Base-by-base conservation (phyloP, 2,797 vertebrate genomes). In the Microcaecilia unicolor region DNA sequence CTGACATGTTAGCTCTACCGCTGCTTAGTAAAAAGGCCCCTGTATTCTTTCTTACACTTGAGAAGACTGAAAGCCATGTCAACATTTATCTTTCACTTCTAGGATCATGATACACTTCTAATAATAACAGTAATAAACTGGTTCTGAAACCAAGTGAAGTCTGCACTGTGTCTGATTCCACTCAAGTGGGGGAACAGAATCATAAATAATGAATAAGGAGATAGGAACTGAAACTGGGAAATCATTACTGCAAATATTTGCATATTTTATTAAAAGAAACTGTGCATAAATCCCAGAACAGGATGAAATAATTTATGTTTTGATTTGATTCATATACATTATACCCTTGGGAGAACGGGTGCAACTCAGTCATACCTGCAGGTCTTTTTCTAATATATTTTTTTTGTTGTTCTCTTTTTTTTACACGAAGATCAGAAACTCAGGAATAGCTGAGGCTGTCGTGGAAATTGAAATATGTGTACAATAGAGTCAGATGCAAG, bases 251-350 rank as follows among this genome's bases (percentile, higher is more conserved):
- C 68, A 74, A 80, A 77, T 84, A 83, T 85, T 85, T 85, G 78
- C 83, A 84, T 85, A 80, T 81, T 84, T 84, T 83, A 85, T 85
- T 84, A 84, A 84, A 82, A 80, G 74, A 76, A 74, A 72, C 76
- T 61, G 66, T 70, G 74, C 67, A 62, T 61, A 76, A 78, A 73
- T 60, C 72, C 68, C 64, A 37, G 67, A 68, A 66, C 73, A 56
- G 65, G 57, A 67, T 34, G 53, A 60, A 65, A 60, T 74, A 72
- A 68, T 71, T 83, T 78, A 62, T 78, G 61, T 70, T 80, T 78
- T 76, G 70, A 82, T 81, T 79, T 74, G 69, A 78, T 76, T 70
- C 75, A 65, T 79, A 74, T 73, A 60, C 38, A 26, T 60, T 47
- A 44, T 51, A 62, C 73, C 57, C 64, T 46, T 65, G 75, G 70